Evolutionary conservation across 1,140 invertebrate species (phyloP).

Genomic region (Sogatella furcifera): DNA sequence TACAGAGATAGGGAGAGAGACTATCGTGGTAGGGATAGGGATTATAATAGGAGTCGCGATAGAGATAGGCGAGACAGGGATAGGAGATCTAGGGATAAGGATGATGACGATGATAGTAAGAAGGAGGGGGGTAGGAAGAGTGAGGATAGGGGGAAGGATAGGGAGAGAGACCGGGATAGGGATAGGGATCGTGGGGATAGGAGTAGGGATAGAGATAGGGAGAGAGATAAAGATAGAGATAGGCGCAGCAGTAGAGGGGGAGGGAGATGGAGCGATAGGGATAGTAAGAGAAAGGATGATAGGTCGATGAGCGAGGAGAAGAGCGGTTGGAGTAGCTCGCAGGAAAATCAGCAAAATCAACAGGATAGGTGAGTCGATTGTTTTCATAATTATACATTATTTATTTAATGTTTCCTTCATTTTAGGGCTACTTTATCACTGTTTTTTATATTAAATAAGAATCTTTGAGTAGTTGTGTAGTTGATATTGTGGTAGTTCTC

Average conservation of each 20-base stretch:
- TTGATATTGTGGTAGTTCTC: too few relatives aligned
- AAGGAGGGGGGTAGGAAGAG: conserved; percentile 22
- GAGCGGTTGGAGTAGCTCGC: conserved; percentile 16
- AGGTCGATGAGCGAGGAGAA: conserved; percentile 21
- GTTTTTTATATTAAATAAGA: too few relatives aligned
- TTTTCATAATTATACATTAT: conserved; percentile 29
- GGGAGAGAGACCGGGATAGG: conserved; percentile 19
- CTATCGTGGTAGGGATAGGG: conserved; percentile 18
- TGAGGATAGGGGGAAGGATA: conserved; percentile 28
- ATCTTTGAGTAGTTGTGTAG: too few relatives aligned
- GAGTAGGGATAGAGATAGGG: conserved; percentile 21
- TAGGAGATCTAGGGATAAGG: conserved; percentile 30
- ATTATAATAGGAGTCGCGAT: conserved; percentile 19
- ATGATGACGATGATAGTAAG: conserved; percentile 24
- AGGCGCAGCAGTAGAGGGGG: conserved; percentile 24
- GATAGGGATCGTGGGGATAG: conserved; percentile 20
- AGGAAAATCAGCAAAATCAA: conserved; percentile 31
- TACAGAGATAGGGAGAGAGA: conserved; percentile 23
- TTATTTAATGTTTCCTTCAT: too few relatives aligned
- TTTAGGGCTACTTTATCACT: too few relatives aligned
- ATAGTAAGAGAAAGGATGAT: conserved; percentile 16
- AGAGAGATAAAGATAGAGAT: conserved; percentile 20
- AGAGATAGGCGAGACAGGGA: conserved; percentile 23
- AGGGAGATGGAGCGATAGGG: conserved; percentile 27
- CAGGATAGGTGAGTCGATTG: conserved; percentile 34